Evolutionary conservation across 2,113 vertebrate species (phyloP), one percentile per base, ranked within the genome.

Genomic region (Hyaena hyaena): DNA sequence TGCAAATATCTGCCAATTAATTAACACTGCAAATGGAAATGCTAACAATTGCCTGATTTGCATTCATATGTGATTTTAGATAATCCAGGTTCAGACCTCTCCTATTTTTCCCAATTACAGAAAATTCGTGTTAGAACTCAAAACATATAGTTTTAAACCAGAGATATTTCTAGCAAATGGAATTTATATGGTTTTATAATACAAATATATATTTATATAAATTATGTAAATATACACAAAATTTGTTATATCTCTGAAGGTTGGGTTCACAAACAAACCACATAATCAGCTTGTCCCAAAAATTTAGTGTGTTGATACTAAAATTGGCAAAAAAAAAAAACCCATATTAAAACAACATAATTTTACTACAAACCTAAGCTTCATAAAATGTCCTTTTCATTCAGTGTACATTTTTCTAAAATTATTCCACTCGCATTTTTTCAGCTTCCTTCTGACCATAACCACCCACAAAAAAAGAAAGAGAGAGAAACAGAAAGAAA

Each of bases 1-100:
- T 91, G 76, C 58, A 96, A 63, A 88, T 93, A 73, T 58, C 43
- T 93, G 65, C 94, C 90, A 98, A 50, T 92, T 94, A 92, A 96
- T 95, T 96, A 95, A 86, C 48, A 95, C 31, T 71, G 19, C 86
- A 91, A 96, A 90, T 39, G 26, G 26, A 95, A 96, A 95, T 93
- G 17, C 23, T 88, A 95, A 76, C 61, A 89, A 89, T 73, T 88
- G 61, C 50, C 50, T 96, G 58, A 85, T 90, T 95, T 96, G 55
- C 23, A 96, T 95, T 80, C 81, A 85, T 35, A 71, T 53, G 43
- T 93, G 33, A 82, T 95, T 93, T 79, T 88, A 82, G 69, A 50
- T 85, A 88, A 96, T 91, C 39, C 53, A 53, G 39, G 35, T 82
- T 43, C 93, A 92, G 58, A 95, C 31, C 17, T 88, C 65, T 84